phyloP scores from a whole-genome alignment of 2,797 vertebrate species.

The Chaenodraco wilsoni region DNA sequence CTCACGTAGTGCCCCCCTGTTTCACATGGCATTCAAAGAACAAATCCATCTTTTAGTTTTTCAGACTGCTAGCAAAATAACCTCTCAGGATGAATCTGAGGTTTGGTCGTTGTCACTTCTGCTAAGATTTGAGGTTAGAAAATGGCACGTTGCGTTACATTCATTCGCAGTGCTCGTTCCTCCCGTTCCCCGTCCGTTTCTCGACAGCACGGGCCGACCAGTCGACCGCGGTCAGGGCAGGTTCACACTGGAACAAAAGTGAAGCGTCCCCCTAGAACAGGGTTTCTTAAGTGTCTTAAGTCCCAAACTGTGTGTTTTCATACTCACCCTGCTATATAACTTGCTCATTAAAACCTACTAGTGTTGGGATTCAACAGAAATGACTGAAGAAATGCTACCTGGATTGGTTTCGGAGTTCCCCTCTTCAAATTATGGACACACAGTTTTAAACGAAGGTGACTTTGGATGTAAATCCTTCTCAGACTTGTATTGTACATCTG shows the following conservation, averaged over 20 bases:
- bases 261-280: constrained; percentile 64
- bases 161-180: constrained; percentile 75
- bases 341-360: constrained; percentile 43
- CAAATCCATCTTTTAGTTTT: constrained; percentile 66
- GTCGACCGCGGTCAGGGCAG: constrained; percentile 39
- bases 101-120: constrained; percentile 67
- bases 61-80: constrained; percentile 62
- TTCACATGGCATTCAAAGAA: constrained; percentile 73
- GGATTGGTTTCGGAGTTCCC: constrained; percentile 40
- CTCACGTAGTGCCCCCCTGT: constrained; percentile 69
- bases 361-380: constrained; percentile 53
- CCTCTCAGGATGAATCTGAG: constrained; percentile 69
- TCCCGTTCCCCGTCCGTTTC: constrained; percentile 30
- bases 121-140: constrained; percentile 79
- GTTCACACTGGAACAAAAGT: constrained; percentile 60
- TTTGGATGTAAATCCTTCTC: constrained; percentile 32
- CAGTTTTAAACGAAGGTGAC: constrained; percentile 28
- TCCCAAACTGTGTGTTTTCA: constrained; percentile 41
- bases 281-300: constrained; percentile 56
- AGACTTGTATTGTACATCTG: constrained; percentile 29
- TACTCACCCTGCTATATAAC: constrained; percentile 28
- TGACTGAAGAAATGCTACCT: constrained; percentile 56
- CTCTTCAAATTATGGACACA: constrained; percentile 31
- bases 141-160: constrained; percentile 85
- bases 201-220: constrained; percentile 35